These are phyloP conservation scores for Gandaritis pyraliata DNA, from an alignment of 2,888 invertebrate species.

Conservation along the genomic window DNA sequence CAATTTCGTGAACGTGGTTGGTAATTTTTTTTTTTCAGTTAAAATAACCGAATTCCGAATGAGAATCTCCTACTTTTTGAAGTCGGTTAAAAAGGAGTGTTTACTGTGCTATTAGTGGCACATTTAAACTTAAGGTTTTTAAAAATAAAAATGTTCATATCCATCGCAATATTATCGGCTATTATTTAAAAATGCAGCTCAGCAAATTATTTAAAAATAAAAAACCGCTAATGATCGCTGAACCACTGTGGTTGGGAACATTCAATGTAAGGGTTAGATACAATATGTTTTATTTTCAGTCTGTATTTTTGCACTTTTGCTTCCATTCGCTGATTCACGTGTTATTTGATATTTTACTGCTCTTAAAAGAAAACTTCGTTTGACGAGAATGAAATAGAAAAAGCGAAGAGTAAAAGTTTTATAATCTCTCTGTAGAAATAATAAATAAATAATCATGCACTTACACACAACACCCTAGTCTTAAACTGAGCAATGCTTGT, in stretches of 20 bases:
- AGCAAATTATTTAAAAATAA: slow-evolving; percentile 29
- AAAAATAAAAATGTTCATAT: slow-evolving; percentile 7
- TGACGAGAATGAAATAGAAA: too few species aligned
- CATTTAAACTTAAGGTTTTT: slow-evolving; percentile 1
- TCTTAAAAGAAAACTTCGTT: too few species aligned
- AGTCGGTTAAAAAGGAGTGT: too few species aligned
- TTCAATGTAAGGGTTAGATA: slow-evolving; percentile 4
- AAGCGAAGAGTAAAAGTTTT: too few species aligned
- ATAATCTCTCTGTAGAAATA: too few species aligned
- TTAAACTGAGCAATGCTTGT: too few species aligned
- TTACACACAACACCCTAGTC: too few species aligned
- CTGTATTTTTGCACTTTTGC: background rate
- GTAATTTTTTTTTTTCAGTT: too few species aligned
- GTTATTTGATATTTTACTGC: background rate
- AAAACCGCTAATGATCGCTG: slow-evolving; percentile 21
- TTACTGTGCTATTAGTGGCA: background rate
- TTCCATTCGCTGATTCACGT: background rate
- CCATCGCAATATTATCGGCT: slow-evolving; percentile 16
- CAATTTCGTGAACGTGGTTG: too few species aligned
- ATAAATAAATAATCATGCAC: too few species aligned
- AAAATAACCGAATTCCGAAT: too few species aligned
- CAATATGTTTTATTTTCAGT: slow-evolving; percentile 1
- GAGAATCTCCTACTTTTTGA: too few species aligned
- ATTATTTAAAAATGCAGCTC: slow-evolving; percentile 27
- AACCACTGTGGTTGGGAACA: slow-evolving; percentile 9